These are phyloP conservation scores for Phthorimaea operculella DNA, from an alignment of 1,140 invertebrate genomes.

Conservation along the genomic window DNA sequence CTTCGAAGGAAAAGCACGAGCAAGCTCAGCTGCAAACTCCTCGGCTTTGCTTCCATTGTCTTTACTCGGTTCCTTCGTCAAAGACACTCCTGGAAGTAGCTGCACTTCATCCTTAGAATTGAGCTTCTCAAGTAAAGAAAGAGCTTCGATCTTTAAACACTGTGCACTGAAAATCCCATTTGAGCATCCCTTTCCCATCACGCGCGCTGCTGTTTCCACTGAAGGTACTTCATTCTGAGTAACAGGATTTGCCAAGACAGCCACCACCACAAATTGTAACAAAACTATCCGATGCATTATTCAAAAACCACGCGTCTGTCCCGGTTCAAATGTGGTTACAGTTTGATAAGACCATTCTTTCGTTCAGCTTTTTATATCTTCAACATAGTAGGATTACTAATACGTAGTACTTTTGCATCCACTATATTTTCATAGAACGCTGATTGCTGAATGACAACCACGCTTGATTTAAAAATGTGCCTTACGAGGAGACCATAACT, in stretches of 20 bases:
- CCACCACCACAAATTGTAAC: slow-evolving; percentile 24
- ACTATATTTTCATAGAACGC: slow-evolving; percentile 65
- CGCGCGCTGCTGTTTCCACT: slow-evolving; percentile 35
- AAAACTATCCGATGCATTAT: slow-evolving; percentile 37
- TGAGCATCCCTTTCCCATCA: slow-evolving; percentile 71
- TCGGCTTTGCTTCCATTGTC: slow-evolving; percentile 71
- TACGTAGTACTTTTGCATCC: slow-evolving; percentile 41
- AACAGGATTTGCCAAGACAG: slow-evolving; percentile 45
- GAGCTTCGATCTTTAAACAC: slow-evolving; percentile 83
- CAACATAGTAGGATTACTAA: slow-evolving; percentile 53
- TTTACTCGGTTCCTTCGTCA: slow-evolving; percentile 74
- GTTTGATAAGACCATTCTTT: slow-evolving; percentile 50
- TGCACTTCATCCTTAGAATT: slow-evolving; percentile 72
- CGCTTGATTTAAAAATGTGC: neutral
- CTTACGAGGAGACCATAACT: slow-evolving; percentile 16
- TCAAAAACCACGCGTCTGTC: slow-evolving; percentile 34
- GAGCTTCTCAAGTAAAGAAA: slow-evolving; percentile 78
- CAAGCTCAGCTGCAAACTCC: slow-evolving; percentile 77
- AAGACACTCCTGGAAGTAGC: slow-evolving; percentile 76
- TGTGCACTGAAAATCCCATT: slow-evolving; percentile 76
- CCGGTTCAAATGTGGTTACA: slow-evolving; percentile 36
- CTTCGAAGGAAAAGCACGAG: slow-evolving; percentile 79
- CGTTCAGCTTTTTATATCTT: slow-evolving; percentile 55
- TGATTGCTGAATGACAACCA: slow-evolving; percentile 40
- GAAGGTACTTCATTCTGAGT: slow-evolving; percentile 17